Conservation (phyloP, 2,888 invertebrate species). For the Apocheima hispidaria region DNA sequence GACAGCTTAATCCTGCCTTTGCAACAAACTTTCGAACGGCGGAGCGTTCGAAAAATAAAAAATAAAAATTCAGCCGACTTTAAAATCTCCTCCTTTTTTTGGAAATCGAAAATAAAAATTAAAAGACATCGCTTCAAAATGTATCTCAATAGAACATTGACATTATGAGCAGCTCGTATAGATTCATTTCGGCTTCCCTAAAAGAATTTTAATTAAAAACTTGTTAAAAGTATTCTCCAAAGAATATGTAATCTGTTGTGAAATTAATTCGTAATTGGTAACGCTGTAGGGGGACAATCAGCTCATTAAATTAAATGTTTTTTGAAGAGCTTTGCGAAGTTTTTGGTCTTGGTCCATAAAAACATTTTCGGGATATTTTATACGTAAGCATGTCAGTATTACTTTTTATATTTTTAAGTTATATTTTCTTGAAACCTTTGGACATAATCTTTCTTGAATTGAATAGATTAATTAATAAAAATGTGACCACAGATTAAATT, state of each 20-base stretch:
- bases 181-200: slow-evolving; percentile 64
- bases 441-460: too few relatives aligned
- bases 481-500: too few relatives aligned
- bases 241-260: slow-evolving; percentile 80
- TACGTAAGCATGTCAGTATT: not conserved
- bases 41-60: not conserved
- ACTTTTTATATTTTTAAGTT: not conserved
- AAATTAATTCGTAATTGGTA: slow-evolving; percentile 79
- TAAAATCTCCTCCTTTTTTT: too few relatives aligned
- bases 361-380: not conserved
- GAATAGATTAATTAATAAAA: too few relatives aligned
- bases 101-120: not conserved
- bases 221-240: slow-evolving; percentile 70
- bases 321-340: not conserved
- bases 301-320: slow-evolving; percentile 14
- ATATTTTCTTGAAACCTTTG: too few relatives aligned
- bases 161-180: slow-evolving; percentile 69
- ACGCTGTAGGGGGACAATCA: slow-evolving; percentile 52
- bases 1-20: too few relatives aligned
- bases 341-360: not conserved
- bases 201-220: slow-evolving; percentile 83
- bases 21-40: too few relatives aligned
- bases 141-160: slow-evolving; percentile 54
- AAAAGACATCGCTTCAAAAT: slow-evolving; percentile 25
- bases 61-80: too few relatives aligned